A percentile compares a stretch with the other conserved stretches of the same genome.
Evolutionary conservation across 2,888 invertebrate species (phyloP).

Genomic region (Cheiracanthium punctorium): DNA sequence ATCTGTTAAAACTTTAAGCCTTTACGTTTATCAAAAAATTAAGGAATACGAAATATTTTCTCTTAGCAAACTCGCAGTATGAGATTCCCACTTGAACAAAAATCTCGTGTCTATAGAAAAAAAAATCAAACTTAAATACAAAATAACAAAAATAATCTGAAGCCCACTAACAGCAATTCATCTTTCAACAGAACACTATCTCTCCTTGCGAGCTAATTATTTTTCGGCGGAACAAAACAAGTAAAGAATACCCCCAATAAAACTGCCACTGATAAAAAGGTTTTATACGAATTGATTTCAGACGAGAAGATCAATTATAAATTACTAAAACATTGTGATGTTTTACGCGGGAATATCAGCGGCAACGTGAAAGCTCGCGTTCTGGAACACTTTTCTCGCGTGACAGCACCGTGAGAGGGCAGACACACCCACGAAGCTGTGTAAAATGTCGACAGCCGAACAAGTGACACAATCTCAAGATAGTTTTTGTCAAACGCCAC

Average conservation of each 20-base stretch:
- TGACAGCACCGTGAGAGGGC: slow-evolving; percentile 18
- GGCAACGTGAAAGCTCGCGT: slow-evolving; percentile 38
- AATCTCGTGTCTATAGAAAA: too few relatives aligned
- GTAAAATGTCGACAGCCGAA: slow-evolving; percentile 41
- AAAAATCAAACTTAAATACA: too few relatives aligned
- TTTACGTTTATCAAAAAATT: too few relatives aligned
- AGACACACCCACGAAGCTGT: slow-evolving; percentile 56
- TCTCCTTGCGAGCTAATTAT: not conserved
- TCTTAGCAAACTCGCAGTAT: too few relatives aligned
- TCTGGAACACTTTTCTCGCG: slow-evolving; percentile 35
- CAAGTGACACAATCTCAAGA: slow-evolving; percentile 41
- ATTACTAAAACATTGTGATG: slow-evolving; percentile 57
- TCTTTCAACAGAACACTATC: not conserved
- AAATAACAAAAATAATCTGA: not conserved
- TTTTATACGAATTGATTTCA: slow-evolving; percentile 20
- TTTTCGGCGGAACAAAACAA: not conserved
- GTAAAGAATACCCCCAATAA: not conserved
- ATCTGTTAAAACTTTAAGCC: too few relatives aligned
- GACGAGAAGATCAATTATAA: slow-evolving; percentile 47
- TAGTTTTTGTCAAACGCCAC: slow-evolving; percentile 49
- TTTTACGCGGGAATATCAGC: slow-evolving; percentile 44
- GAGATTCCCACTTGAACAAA: too few relatives aligned
- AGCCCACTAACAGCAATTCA: not conserved
- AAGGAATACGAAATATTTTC: too few relatives aligned
- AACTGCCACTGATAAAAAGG: slow-evolving; percentile 15